Conservation (phyloP, 2,113 vertebrate species). For the Anhinga anhinga region DNA sequence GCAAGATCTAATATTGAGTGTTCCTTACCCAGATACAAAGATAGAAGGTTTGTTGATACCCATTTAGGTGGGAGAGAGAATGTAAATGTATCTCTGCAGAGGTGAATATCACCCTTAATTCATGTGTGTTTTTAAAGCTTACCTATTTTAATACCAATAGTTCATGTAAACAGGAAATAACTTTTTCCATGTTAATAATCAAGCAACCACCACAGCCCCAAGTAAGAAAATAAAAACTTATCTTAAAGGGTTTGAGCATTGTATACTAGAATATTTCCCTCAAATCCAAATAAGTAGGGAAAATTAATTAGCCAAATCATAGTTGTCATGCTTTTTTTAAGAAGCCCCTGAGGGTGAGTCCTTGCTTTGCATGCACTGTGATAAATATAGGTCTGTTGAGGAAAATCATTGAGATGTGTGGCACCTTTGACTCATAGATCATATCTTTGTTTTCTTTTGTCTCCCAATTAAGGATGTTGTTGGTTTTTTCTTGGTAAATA, state of each 20-base stretch:
- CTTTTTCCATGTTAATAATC: background rate
- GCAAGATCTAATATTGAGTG: background rate
- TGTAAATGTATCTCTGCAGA: background rate
- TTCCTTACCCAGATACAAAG: background rate
- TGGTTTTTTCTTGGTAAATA: slow-evolving; percentile 26
- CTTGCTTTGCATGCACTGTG: background rate
- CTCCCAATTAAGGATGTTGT: background rate
- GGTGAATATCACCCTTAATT: background rate
- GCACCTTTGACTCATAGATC: slow-evolving; percentile 28
- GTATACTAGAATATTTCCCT: background rate
- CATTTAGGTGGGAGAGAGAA: background rate
- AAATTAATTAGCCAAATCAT: slow-evolving; percentile 36
- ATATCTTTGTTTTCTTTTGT: slow-evolving; percentile 43
- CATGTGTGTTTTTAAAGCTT: background rate
- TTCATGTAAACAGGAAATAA: background rate
- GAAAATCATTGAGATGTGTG: background rate
- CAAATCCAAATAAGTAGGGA: background rate
- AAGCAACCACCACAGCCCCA: background rate
- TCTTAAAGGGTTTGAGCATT: background rate
- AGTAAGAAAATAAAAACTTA: background rate
- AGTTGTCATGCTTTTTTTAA: background rate
- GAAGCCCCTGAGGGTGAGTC: background rate
- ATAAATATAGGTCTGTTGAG: slow-evolving; percentile 5
- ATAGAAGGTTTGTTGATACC: background rate
- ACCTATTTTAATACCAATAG: background rate